Conservation (phyloP, 1,140 invertebrate species). For the Brevipalpus yothersi region DNA sequence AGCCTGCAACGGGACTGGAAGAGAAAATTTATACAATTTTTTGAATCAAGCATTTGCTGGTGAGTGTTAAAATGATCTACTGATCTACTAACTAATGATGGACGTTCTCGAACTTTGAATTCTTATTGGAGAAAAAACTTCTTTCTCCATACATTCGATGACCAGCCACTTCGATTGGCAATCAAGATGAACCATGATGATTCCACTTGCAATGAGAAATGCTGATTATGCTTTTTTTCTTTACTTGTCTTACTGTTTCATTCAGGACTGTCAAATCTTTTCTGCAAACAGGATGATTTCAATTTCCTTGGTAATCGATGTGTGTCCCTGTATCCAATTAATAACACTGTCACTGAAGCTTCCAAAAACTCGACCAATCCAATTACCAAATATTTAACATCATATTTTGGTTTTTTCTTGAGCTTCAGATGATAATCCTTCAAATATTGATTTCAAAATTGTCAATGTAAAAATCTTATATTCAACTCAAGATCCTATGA, state of each 20-base stretch:
- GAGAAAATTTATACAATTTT: background rate
- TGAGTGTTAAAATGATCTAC: background rate
- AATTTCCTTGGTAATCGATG: background rate
- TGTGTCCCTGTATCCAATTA: background rate
- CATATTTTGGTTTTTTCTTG: slow-evolving; percentile 2
- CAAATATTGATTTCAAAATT: too few species aligned
- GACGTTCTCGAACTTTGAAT: too few species aligned
- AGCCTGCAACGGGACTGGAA: background rate
- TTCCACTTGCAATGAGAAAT: too few species aligned
- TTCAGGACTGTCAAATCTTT: background rate
- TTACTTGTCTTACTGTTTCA: background rate
- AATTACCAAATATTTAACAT: slow-evolving; percentile 1
- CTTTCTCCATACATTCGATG: too few species aligned
- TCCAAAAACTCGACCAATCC: background rate
- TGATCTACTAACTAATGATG: too few species aligned
- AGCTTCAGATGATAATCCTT: too few species aligned
- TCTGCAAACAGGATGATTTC: background rate
- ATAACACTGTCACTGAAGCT: background rate
- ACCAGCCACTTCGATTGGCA: too few species aligned
- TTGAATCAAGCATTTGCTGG: background rate
- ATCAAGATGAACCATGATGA: too few species aligned
- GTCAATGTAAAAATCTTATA: too few species aligned
- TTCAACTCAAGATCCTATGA: too few species aligned
- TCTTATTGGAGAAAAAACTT: too few species aligned
- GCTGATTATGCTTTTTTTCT: too few species aligned